These are phyloP conservation scores for Ceratoteleas bidentatus DNA, from an alignment of 1,140 invertebrate genomes.

Conservation along the genomic window DNA sequence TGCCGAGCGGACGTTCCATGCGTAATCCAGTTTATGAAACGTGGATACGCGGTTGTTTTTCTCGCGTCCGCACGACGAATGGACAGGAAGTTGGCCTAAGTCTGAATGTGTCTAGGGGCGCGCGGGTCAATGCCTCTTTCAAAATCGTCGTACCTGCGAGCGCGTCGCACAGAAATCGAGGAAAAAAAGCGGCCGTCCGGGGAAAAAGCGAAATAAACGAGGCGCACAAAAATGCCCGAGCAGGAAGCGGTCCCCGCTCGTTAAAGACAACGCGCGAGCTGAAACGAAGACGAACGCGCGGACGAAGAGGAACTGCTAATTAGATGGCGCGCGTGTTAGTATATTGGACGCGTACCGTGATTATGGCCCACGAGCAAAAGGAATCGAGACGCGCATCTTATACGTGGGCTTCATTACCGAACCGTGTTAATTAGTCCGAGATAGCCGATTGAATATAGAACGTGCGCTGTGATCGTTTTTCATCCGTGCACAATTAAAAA, in stretches of 20 bases:
- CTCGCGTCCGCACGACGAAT: constrained; percentile 69
- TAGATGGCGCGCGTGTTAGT: constrained; percentile 74
- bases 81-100: constrained; percentile 74
- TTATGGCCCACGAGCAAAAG: constrained; percentile 70
- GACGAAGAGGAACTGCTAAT: constrained; percentile 69
- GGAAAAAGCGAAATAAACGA: too few relatives aligned
- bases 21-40: constrained; percentile 77
- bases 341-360: constrained; percentile 72
- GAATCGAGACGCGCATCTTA: constrained; percentile 67
- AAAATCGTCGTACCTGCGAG: constrained; percentile 58
- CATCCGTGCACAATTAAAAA: constrained; percentile 48
- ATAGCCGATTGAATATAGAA: constrained; percentile 73
- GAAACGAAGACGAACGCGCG: constrained; percentile 38
- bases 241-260: constrained; percentile 38
- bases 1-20: constrained; percentile 70
- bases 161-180: constrained; percentile 53
- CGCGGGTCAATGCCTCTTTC: constrained; percentile 59
- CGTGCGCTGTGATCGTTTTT: constrained; percentile 34
- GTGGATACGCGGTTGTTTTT: constrained; percentile 68
- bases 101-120: constrained; percentile 69
- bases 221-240: constrained; percentile 34
- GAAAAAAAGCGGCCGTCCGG: constrained; percentile 28
- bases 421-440: constrained; percentile 78
- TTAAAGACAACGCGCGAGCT: constrained; percentile 22
- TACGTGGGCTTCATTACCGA: constrained; percentile 78